These are phyloP conservation scores for Spodoptera litura DNA, from an alignment of 1,140 invertebrate genomes.

Conservation along the genomic window DNA sequence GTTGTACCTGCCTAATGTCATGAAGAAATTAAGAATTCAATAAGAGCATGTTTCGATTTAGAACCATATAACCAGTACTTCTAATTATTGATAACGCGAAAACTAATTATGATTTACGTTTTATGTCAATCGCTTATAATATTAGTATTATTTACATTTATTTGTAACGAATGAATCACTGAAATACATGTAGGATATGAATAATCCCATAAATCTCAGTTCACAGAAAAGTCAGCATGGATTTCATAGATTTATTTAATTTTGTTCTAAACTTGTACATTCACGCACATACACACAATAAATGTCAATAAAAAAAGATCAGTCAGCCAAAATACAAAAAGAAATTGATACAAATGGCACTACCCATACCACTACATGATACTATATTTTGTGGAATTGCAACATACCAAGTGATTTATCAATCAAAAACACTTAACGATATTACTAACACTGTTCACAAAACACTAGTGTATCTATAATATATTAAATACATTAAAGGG, in stretches of 20 bases:
- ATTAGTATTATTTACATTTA: no score
- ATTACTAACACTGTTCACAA: slow-evolving; percentile 40
- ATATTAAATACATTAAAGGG: slow-evolving; percentile 47
- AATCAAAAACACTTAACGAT: slow-evolving; percentile 39
- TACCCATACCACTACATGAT: slow-evolving; percentile 56
- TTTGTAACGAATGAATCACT: no score
- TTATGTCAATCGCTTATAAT: no score
- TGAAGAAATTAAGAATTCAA: no score
- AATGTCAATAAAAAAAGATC: slow-evolving; percentile 66
- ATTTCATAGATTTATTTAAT: slow-evolving; percentile 76
- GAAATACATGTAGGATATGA: no score
- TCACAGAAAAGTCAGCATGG: neutral
- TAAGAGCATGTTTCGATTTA: no score
- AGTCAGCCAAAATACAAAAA: slow-evolving; percentile 68
- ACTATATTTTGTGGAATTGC: slow-evolving; percentile 50
- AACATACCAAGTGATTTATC: slow-evolving; percentile 36
- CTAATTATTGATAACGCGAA: no score
- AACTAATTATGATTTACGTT: no score
- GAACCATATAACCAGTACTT: no score
- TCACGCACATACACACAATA: slow-evolving; percentile 81
- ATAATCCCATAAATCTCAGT: neutral
- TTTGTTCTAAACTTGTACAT: slow-evolving; percentile 82
- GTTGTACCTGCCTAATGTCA: no score
- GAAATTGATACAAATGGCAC: slow-evolving; percentile 64
- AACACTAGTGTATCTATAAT: slow-evolving; percentile 39